Percentiles rank a stretch among this genome's conserved stretches.
phyloP scores from a whole-genome alignment of 2,113 vertebrate species.

The Pantherophis guttatus region DNA sequence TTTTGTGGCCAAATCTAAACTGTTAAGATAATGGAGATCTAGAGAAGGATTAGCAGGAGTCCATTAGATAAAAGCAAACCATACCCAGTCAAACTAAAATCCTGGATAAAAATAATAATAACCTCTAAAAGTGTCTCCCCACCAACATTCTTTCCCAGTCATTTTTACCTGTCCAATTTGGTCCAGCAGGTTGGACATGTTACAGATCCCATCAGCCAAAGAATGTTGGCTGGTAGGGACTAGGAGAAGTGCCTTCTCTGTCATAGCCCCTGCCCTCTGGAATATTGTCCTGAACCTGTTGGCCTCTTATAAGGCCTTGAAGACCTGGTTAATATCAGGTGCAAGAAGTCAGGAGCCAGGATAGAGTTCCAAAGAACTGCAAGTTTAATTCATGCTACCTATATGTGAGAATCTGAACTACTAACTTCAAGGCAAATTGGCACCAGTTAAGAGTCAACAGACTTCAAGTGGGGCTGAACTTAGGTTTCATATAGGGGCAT shows the following conservation, averaged over 20 bases:
- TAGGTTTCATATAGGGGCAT: neutral
- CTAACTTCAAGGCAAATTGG: neutral
- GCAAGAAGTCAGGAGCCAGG: neutral
- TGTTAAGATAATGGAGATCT: neutral
- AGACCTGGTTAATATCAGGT: neutral
- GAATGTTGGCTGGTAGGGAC: neutral
- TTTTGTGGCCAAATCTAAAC: neutral
- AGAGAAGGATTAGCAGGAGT: neutral
- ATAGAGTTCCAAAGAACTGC: neutral
- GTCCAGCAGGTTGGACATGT: neutral
- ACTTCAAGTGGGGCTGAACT: neutral
- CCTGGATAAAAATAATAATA: neutral
- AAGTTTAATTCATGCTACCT: neutral
- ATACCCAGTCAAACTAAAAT: neutral
- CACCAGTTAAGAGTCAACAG: too few relatives aligned
- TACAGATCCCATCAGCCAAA: neutral
- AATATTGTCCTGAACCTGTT: neutral
- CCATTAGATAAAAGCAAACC: neutral
- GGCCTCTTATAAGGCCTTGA: neutral
- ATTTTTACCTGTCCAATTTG: neutral
- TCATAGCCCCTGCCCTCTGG: neutral
- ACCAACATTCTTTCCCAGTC: neutral
- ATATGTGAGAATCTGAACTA: neutral
- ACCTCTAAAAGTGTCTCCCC: neutral
- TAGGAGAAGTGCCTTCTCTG: neutral